Percentiles rank a stretch among this genome's conserved stretches.
These are phyloP conservation scores for Osmerus eperlanus DNA, from an alignment of 2,113 vertebrate genomes.

Conservation along the genomic window DNA sequence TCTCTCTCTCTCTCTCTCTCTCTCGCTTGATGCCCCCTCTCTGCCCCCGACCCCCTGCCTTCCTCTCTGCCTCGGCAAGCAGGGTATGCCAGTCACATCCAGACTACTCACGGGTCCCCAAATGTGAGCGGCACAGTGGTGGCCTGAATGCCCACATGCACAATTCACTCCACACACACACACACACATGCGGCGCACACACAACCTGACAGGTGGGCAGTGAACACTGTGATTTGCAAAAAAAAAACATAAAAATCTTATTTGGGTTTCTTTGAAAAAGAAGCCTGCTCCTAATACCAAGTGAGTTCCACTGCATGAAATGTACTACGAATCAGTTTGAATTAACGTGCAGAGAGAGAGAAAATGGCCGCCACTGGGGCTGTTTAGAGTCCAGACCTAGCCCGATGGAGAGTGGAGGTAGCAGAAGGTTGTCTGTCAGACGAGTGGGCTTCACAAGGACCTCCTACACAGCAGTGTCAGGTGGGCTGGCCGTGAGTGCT, in stretches of 20 bases:
- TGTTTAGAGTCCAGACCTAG: not conserved
- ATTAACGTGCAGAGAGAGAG: not conserved
- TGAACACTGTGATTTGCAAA: not conserved
- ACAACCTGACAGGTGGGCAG: not conserved
- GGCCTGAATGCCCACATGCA: not conserved
- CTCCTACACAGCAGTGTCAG: not conserved
- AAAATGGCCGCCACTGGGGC: not conserved
- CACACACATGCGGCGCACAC: not conserved
- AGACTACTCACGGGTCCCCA: not conserved
- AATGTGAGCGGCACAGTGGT: not conserved
- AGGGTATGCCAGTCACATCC: conserved; percentile 10
- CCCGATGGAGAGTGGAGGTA: not conserved
- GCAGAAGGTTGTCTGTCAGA: not conserved
- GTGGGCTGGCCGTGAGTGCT: not conserved
- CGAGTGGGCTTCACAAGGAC: not conserved
- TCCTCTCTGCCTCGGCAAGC: conserved; percentile 7
- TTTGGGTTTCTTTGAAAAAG: not conserved
- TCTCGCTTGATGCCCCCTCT: not conserved
- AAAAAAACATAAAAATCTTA: not conserved
- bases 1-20: not conserved
- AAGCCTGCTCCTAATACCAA: not conserved
- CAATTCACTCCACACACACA: not conserved
- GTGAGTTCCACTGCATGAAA: not conserved
- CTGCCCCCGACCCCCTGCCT: conserved; percentile 13
- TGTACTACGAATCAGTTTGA: not conserved